These are phyloP conservation scores for Phrynocephalus vlangalii DNA, from an alignment of 2,797 vertebrate genomes.

Conservation along the genomic window DNA sequence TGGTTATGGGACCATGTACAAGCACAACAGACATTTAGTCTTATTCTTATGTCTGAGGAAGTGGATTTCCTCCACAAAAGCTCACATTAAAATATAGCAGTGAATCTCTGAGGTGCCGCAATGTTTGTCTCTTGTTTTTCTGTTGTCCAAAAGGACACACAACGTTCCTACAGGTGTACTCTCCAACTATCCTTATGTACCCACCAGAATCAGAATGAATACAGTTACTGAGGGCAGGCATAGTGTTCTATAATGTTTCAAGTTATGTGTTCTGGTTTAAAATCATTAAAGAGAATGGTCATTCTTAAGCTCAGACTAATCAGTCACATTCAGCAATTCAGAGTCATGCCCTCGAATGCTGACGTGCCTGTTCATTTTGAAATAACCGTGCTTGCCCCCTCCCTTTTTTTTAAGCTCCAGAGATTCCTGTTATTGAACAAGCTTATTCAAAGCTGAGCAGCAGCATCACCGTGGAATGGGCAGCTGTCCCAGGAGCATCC, in stretches of 20 bases:
- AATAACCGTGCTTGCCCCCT: background rate
- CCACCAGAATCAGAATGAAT: background rate
- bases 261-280: background rate
- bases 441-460: conserved; percentile 88
- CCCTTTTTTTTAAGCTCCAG: conserved; percentile 79
- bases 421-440: conserved; percentile 82
- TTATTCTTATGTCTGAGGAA: too few relatives aligned
- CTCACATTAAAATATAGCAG: too few relatives aligned
- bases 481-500: conserved; percentile 75
- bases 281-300: background rate
- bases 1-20: too few relatives aligned
- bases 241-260: background rate
- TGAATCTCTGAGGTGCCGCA: too few relatives aligned
- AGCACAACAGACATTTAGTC: too few relatives aligned
- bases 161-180: too few relatives aligned
- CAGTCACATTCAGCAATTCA: accelerated
- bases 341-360: conserved; percentile 9
- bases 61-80: too few relatives aligned
- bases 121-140: too few relatives aligned
- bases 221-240: background rate
- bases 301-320: conserved; percentile 15
- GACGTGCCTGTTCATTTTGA: background rate
- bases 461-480: conserved; percentile 87
- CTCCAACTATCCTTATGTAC: background rate
- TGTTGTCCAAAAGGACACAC: too few relatives aligned